Evolutionary conservation across 2,113 vertebrate species (phyloP).

Genomic region (Pycnonotus jocosus): DNA sequence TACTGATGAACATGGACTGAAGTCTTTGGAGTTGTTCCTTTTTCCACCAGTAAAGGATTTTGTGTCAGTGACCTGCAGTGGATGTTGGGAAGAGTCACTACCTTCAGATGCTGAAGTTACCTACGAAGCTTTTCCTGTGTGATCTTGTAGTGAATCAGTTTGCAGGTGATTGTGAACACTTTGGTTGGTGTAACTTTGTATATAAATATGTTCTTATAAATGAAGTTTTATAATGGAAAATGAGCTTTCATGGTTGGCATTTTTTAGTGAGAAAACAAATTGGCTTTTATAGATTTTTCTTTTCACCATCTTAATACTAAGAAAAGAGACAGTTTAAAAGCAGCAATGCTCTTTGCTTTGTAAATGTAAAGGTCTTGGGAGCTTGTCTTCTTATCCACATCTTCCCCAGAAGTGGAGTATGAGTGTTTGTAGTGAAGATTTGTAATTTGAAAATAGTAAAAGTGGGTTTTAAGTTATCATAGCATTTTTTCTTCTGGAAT

Average conservation of each 20-base stretch:
- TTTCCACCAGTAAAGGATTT: neutral
- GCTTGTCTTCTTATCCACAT: neutral
- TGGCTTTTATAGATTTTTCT: neutral
- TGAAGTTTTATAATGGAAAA: neutral
- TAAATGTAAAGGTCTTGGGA: neutral
- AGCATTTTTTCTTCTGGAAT: neutral
- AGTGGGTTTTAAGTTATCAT: rapidly evolving
- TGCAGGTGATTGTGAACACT: neutral
- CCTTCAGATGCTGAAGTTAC: neutral
- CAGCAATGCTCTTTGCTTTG: neutral
- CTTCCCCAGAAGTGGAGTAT: neutral
- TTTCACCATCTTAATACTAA: neutral
- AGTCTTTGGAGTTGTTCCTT: neutral
- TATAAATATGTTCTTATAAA: neutral
- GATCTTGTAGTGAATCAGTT: neutral
- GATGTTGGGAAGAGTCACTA: neutral
- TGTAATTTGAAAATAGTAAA: neutral
- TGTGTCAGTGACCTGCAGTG: neutral
- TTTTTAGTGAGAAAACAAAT: neutral
- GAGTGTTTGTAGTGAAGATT: neutral
- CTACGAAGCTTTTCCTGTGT: neutral
- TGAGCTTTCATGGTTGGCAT: neutral
- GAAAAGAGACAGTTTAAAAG: neutral
- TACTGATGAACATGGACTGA: conserved; percentile 45
- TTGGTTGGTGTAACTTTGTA: neutral